Evolutionary conservation across 2,113 vertebrate genomes (phyloP), one percentile per base, ranked within the genome.

Genomic region (Poeciliopsis occidentalis): DNA sequence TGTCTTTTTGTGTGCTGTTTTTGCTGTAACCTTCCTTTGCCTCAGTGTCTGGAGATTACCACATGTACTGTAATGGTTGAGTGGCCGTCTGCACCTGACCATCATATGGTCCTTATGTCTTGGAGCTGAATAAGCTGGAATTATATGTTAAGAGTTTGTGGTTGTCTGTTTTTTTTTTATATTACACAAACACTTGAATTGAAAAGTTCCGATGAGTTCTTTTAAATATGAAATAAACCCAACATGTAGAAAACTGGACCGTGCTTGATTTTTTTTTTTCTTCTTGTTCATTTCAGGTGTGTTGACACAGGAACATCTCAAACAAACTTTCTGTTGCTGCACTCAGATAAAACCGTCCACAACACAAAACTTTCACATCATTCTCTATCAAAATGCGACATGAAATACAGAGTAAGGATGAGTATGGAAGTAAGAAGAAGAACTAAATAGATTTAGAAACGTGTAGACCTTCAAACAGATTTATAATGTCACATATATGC

Each of bases 21-120:
- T 70, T 77, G 44, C 61, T 83, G 66, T 86, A 76, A n/a, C 27
- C 30, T 73, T 69, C 31, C 30, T 31, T 77, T 67, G 61, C 78
- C 66, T 84, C 71, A 63, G 54, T 81, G 82, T 88, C 74, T 84
- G 60, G 69, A 84, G 62, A 63, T 81, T 47, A 86, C 85, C 79
- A 87, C 60, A 19, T 74, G 81, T 85, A 86, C 87, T 89, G 88
- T 88, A 84, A 85, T 31, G 66, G 81, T 51, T 83, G 78, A 88
- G 70, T 87, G 83, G 73, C 76, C 76, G 78, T 83, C 72, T 64
- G 60, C 78, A 78, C 78, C 71, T 89, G 90, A 86, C 89, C 90
- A 91, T 90, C 71, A 88, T 88, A 91, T 90, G 88, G 90, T 91
- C 86, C 39, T 69, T 78, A 80, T 31, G 69, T 88, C 67, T 78